These are phyloP conservation scores for Sesamia inferens DNA, from an alignment of 2,888 invertebrate species.

Conservation along the genomic window DNA sequence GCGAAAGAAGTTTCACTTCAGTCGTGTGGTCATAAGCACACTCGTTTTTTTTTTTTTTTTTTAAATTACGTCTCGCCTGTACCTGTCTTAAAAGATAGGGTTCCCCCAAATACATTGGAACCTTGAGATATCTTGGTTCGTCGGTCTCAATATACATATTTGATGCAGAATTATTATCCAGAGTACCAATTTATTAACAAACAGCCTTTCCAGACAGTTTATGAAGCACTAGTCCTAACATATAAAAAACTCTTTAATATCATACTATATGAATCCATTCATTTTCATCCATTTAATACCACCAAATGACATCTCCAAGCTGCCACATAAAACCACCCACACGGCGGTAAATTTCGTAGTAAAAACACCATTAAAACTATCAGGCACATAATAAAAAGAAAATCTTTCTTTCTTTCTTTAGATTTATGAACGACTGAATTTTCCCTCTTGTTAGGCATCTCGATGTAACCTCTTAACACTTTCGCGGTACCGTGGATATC, in stretches of 20 bases:
- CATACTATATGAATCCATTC: not conserved
- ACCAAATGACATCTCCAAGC: not conserved
- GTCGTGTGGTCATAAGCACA: too few relatives aligned
- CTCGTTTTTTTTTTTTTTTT: too few relatives aligned
- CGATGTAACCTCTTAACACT: constrained; percentile 73
- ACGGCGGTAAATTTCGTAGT: not conserved
- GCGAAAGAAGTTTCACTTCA: too few relatives aligned
- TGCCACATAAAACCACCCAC: not conserved
- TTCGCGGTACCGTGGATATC: constrained; percentile 67
- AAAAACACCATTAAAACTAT: constrained; percentile 44
- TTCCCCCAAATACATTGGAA: too few relatives aligned
- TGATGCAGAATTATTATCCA: too few relatives aligned
- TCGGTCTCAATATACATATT: too few relatives aligned
- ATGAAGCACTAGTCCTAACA: too few relatives aligned
- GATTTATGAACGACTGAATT: constrained; percentile 73
- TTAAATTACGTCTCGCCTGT: too few relatives aligned
- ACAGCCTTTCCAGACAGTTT: too few relatives aligned
- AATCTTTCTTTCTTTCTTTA: constrained; percentile 52
- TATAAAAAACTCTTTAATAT: not conserved
- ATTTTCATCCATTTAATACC: not conserved
- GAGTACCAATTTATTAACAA: too few relatives aligned
- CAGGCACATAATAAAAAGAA: constrained; percentile 41
- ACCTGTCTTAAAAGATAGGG: too few relatives aligned
- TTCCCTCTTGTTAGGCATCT: constrained; percentile 70
- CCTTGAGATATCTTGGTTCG: too few relatives aligned